These are phyloP conservation scores for Teleogryllus oceanicus DNA, from an alignment of 2,888 invertebrate species.

Conservation along the genomic window DNA sequence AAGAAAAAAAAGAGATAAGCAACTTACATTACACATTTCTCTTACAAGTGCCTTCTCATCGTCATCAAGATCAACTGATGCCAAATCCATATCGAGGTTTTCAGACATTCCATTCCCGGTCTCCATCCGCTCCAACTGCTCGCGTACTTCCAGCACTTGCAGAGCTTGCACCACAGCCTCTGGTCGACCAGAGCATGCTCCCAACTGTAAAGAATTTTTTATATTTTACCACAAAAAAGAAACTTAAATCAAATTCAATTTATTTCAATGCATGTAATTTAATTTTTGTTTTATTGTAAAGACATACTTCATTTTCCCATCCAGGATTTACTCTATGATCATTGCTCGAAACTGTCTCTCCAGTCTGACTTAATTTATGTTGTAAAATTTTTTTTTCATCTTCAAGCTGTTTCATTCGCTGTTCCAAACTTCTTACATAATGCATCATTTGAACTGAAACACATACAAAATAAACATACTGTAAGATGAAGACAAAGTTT, in stretches of 20 bases:
- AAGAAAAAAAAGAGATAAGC: not conserved
- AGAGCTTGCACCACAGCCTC: conserved; percentile 91
- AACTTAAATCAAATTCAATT: not conserved
- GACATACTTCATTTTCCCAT: conserved; percentile 35
- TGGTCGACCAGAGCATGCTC: conserved; percentile 54
- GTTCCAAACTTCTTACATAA: conserved; percentile 86
- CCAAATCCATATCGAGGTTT: conserved; percentile 39
- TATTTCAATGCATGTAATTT: not conserved
- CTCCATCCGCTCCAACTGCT: conserved; percentile 73
- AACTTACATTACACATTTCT: conserved; percentile 88
- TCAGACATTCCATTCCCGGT: not conserved
- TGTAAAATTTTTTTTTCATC: conserved; percentile 68
- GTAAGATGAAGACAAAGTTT: too few relatives aligned
- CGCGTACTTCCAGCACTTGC: conserved; percentile 86
- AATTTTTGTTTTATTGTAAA: not conserved
- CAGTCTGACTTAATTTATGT: conserved; percentile 49
- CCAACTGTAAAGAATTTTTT: not conserved
- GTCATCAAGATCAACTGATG: conserved; percentile 54
- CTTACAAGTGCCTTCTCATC: conserved; percentile 89
- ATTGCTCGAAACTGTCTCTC: conserved; percentile 21
- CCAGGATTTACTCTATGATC: conserved; percentile 26
- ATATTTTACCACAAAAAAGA: not conserved
- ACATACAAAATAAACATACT: not conserved
- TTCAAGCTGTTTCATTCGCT: conserved; percentile 77
- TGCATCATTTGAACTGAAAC: conserved; percentile 78